Conservation (phyloP, 2,797 vertebrate genomes). For the Acipenser oxyrinchus region DNA sequence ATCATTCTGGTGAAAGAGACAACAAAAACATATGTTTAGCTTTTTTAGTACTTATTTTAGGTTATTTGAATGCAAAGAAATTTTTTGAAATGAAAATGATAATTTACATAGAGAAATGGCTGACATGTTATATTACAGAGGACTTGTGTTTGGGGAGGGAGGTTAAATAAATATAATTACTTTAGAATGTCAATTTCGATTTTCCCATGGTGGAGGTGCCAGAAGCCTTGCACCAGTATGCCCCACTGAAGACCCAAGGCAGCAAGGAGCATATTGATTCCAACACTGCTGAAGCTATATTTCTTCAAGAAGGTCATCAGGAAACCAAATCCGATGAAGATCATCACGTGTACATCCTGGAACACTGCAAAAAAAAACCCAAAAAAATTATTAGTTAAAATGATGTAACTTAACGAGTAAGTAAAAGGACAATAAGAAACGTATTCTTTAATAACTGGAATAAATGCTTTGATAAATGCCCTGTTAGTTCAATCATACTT, state of each 20-base stretch:
- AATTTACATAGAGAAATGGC: too few relatives aligned
- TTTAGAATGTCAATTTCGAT: conserved; percentile 57
- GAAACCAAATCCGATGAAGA: conserved; percentile 94
- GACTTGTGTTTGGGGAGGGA: not conserved
- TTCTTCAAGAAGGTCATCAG: conserved; percentile 95
- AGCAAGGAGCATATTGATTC: conserved; percentile 82
- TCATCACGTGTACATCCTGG: conserved; percentile 94
- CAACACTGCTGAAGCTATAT: conserved; percentile 90
- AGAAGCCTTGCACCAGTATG: conserved; percentile 70
- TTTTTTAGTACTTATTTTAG: not conserved
- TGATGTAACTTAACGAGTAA: too few relatives aligned
- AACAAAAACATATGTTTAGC: not conserved
- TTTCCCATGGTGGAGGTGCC: conserved; percentile 47
- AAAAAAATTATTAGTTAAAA: too few relatives aligned
- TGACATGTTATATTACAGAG: not conserved
- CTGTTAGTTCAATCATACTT: too few relatives aligned
- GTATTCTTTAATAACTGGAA: too few relatives aligned
- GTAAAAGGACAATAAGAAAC: too few relatives aligned
- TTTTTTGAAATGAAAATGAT: not conserved
- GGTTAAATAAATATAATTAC: conserved; percentile 44
- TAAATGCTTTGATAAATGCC: too few relatives aligned
- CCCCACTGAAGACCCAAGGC: conserved; percentile 93
- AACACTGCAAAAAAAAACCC: conserved; percentile 69
- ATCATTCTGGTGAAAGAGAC: conserved; percentile 65
- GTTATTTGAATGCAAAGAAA: not conserved